Percentiles rank a stretch among this genome's conserved stretches.
phyloP scores from a whole-genome alignment of 2,888 invertebrate species.

The Cryptosula pallasiana region DNA sequence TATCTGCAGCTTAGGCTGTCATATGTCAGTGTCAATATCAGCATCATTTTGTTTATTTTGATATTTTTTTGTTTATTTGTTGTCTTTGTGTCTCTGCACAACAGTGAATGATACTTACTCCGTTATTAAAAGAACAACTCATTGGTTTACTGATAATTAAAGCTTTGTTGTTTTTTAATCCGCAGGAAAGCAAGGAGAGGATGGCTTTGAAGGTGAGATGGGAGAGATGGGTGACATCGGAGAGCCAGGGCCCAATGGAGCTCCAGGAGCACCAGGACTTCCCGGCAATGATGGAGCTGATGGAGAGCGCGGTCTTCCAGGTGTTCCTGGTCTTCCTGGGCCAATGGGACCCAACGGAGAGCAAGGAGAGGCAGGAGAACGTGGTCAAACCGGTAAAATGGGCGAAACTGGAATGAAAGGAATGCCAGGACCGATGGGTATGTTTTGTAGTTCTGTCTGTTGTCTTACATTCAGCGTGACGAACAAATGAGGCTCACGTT shows the following conservation, averaged over 20 bases:
- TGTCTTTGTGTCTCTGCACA: no score
- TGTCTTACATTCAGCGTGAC: no score
- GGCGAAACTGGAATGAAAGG: slow-evolving; percentile 5
- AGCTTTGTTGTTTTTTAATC: no score
- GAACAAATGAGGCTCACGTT: no score
- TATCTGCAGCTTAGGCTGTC: no score
- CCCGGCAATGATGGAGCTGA: background rate
- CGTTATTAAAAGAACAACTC: no score
- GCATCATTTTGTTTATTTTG: no score
- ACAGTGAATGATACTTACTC: no score
- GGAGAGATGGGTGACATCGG: background rate
- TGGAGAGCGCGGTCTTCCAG: slow-evolving; percentile 2
- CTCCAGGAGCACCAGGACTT: slow-evolving; percentile 6
- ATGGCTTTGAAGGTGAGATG: background rate
- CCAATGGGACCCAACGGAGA: slow-evolving; percentile 17
- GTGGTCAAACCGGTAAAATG: slow-evolving; percentile 18
- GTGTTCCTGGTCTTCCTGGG: slow-evolving; percentile 11
- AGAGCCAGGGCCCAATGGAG: background rate
- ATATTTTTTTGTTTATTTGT: no score
- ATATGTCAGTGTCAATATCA: no score
- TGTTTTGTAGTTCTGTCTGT: no score
- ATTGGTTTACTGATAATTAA: no score
- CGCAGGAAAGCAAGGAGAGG: background rate
- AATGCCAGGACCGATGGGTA: slow-evolving; percentile 13
- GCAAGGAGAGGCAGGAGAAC: slow-evolving; percentile 18